A percentile compares a stretch with the other conserved stretches of the same genome.
Conservation (phyloP, 2,113 vertebrate species). For the Neotoma lepida region DNA sequence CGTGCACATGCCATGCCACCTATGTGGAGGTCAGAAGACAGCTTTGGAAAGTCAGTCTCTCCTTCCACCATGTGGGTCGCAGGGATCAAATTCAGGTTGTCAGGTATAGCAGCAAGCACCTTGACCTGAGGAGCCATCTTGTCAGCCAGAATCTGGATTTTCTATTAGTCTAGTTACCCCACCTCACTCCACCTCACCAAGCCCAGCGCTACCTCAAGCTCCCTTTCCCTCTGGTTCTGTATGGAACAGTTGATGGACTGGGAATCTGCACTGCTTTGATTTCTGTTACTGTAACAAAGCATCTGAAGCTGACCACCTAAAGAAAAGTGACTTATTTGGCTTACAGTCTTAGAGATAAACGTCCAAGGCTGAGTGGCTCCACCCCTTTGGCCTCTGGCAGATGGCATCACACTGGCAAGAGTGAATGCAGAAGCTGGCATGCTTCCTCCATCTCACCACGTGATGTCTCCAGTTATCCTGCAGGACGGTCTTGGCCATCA, state of each 20-base stretch:
- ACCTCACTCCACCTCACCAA: background rate
- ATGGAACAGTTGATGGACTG: background rate
- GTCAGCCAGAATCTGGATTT: background rate
- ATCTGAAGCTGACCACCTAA: background rate
- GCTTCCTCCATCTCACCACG: background rate
- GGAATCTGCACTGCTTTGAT: background rate
- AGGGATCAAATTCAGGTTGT: background rate
- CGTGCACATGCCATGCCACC: background rate
- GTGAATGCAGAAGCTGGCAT: background rate
- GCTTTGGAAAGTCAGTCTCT: background rate
- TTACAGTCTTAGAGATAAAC: background rate
- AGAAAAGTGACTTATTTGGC: background rate
- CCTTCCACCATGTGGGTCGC: background rate
- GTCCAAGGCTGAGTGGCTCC: no score
- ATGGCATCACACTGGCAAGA: background rate
- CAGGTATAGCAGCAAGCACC: background rate
- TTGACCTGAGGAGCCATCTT: background rate
- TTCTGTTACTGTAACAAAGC: background rate
- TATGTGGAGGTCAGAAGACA: background rate
- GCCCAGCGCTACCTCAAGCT: background rate
- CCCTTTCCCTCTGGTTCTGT: background rate
- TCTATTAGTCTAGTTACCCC: background rate
- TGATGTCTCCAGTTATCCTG: background rate
- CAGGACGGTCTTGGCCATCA: background rate
- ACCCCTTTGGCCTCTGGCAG: background rate